These are phyloP conservation scores for Petrolisthes cinctipes DNA, from an alignment of 2,888 invertebrate species.

Conservation along the genomic window DNA sequence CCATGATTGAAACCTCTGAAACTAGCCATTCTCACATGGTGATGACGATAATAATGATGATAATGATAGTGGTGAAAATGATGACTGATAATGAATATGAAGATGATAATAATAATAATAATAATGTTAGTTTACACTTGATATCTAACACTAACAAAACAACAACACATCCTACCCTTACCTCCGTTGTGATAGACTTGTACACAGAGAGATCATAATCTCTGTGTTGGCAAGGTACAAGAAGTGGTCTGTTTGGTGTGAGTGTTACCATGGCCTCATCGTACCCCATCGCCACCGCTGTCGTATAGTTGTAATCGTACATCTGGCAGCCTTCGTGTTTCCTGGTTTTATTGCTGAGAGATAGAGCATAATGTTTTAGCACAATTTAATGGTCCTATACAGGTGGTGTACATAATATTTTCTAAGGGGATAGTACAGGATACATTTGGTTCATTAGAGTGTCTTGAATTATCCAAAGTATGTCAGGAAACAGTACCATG, in stretches of 20 bases:
- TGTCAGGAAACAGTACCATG: no score
- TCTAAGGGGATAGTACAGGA: no score
- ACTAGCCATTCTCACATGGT: no score
- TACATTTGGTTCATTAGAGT: no score
- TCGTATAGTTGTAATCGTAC: conserved; percentile 37
- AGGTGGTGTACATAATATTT: no score
- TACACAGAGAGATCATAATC: conserved; percentile 27
- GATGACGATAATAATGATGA: not conserved
- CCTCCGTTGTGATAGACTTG: conserved; percentile 17
- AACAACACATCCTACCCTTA: not conserved
- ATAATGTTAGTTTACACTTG: not conserved
- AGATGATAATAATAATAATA: not conserved
- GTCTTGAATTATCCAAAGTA: no score
- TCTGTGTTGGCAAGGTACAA: not conserved
- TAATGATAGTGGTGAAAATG: not conserved
- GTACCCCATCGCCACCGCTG: conserved; percentile 31
- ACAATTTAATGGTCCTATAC: no score
- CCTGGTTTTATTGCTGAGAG: not conserved
- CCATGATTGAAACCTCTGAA: no score
- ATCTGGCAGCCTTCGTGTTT: conserved; percentile 16
- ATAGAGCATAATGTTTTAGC: not conserved
- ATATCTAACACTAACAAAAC: not conserved
- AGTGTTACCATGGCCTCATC: not conserved
- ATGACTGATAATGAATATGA: not conserved
- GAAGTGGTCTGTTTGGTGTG: no score